These are phyloP conservation scores for Tridacna crocea DNA, from an alignment of 2,888 invertebrate species.

Conservation along the genomic window DNA sequence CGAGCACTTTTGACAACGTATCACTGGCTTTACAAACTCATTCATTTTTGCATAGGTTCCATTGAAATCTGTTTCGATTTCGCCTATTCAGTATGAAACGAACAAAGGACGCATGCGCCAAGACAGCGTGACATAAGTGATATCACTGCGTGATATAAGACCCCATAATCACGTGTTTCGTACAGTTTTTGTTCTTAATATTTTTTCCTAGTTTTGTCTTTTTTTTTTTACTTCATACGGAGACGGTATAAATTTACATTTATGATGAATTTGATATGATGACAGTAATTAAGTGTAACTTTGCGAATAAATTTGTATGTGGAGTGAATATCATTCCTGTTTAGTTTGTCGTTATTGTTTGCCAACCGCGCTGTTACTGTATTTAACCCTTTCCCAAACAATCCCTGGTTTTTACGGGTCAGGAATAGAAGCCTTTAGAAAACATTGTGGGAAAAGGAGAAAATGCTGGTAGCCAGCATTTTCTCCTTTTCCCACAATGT, in stretches of 20 bases:
- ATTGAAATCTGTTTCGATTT: slow-evolving; percentile 39
- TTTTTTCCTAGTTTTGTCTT: background rate
- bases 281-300: background rate
- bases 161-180: background rate
- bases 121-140: background rate
- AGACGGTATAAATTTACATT: background rate
- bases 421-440: background rate
- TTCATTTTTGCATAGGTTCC: slow-evolving; percentile 38
- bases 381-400: background rate
- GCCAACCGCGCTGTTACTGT: background rate
- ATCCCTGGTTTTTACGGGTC: too few species aligned
- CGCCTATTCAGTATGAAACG: background rate
- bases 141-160: slow-evolving; percentile 8
- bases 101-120: slow-evolving; percentile 9
- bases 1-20: background rate
- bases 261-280: background rate
- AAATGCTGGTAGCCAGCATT: background rate
- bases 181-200: too few species aligned
- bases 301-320: background rate
- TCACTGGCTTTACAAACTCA: slow-evolving; percentile 43
- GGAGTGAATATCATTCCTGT: background rate
- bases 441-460: background rate
- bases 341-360: background rate
- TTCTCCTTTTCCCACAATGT: background rate
- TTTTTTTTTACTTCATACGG: background rate